Evolutionary conservation across 2,113 vertebrate species (phyloP).

Genomic region (Eidolon helvum): DNA sequence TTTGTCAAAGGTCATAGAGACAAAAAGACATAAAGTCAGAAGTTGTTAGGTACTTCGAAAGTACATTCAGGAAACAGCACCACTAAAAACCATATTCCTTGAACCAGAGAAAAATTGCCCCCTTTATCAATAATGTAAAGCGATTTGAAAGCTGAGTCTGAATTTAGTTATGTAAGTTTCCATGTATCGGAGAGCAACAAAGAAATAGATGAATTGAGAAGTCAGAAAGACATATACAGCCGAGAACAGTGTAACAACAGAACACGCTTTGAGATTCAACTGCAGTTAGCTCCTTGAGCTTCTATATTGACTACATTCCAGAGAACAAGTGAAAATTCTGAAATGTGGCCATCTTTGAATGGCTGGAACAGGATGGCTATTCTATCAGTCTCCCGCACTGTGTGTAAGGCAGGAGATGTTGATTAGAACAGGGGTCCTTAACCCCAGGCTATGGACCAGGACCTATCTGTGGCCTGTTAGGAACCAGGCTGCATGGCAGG

Average conservation of each 20-base stretch:
- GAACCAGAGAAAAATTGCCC: not conserved
- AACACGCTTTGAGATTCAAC: not conserved
- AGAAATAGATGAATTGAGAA: not conserved
- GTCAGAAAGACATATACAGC: not conserved
- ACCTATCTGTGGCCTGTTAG: no score
- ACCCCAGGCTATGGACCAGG: no score
- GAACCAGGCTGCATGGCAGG: no score
- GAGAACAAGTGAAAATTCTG: not conserved
- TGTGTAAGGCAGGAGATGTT: not conserved
- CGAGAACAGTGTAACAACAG: not conserved
- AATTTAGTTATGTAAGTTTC: not conserved
- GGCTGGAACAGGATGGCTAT: not conserved
- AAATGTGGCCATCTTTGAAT: not conserved
- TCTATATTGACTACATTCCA: not conserved
- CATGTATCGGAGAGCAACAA: not conserved
- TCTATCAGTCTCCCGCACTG: not conserved
- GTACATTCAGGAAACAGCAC: not conserved
- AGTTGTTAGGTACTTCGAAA: not conserved
- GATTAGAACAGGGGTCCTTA: no score
- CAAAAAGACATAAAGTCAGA: not conserved
- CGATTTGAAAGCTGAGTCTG: constrained; percentile 3
- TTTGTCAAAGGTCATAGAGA: constrained; percentile 45
- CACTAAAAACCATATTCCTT: not conserved
- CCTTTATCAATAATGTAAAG: constrained; percentile 6
- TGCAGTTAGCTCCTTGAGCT: not conserved